Conservation (phyloP, 2,888 invertebrate species). For the Boloria selene region DNA sequence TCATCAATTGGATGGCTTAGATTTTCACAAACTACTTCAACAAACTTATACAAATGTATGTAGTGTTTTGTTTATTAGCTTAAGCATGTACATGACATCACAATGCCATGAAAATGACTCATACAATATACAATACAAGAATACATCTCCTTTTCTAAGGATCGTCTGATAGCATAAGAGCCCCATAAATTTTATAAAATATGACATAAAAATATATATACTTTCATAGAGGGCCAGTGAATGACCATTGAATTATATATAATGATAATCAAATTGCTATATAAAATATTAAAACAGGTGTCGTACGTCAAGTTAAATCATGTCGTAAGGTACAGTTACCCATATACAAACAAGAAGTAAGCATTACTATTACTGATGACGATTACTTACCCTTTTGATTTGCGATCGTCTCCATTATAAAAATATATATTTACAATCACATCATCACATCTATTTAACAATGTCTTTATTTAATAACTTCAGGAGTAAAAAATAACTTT, state of each 20-base stretch:
- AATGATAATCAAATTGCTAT: constrained; percentile 36
- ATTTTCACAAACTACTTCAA: constrained; percentile 8
- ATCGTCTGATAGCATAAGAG: constrained; percentile 14
- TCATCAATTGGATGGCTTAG: too few relatives aligned
- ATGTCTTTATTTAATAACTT: constrained; percentile 15
- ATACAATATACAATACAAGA: constrained; percentile 56
- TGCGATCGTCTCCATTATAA: constrained; percentile 75
- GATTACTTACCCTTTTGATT: constrained; percentile 74
- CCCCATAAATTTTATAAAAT: constrained; percentile 9
- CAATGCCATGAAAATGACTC: constrained; percentile 70
- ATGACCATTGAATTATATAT: constrained; percentile 32
- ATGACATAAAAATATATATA: constrained; percentile 18
- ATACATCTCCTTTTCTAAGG: constrained; percentile 41
- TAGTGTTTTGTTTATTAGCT: constrained; percentile 59
- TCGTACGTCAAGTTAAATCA: constrained; percentile 61
- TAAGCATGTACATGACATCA: constrained; percentile 71
- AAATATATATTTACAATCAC: constrained; percentile 59
- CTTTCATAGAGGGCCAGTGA: constrained; percentile 28
- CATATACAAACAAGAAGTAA: constrained; percentile 72
- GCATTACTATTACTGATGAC: constrained; percentile 48
- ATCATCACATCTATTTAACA: constrained; percentile 59
- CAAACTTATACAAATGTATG: constrained; percentile 43
- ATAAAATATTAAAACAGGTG: constrained; percentile 46
- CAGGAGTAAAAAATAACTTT: constrained; percentile 28
- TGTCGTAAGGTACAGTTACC: constrained; percentile 74